A percentile compares a stretch with the other conserved stretches of the same genome.
These are phyloP conservation scores for Gambelia wislizenii DNA, from an alignment of 2,797 vertebrate species.

Conservation along the genomic window DNA sequence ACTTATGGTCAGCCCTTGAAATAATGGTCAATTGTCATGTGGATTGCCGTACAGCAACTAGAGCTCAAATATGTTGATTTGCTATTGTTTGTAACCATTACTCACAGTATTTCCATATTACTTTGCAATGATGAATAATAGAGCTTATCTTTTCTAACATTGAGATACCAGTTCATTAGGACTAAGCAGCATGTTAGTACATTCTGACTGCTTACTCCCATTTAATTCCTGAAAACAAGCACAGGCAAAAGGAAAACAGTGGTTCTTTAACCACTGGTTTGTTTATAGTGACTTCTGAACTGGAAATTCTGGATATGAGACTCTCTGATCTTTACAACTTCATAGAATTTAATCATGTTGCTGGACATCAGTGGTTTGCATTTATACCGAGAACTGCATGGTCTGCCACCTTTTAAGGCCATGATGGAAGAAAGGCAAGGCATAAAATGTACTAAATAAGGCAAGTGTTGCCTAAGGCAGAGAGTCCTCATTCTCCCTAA, in stretches of 20 bases:
- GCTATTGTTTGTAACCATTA: background rate
- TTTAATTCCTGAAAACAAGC: background rate
- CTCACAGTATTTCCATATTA: background rate
- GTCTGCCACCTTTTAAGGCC: background rate
- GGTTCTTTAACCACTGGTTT: no score
- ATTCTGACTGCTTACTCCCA: background rate
- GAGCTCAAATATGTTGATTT: background rate
- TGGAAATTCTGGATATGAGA: background rate
- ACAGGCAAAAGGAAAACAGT: no score
- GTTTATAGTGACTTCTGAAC: background rate
- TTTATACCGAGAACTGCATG: background rate
- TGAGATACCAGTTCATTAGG: background rate
- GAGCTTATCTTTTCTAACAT: background rate
- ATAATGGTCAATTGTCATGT: background rate
- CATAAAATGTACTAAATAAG: background rate
- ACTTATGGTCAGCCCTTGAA: background rate
- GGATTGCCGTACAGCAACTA: background rate
- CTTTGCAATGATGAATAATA: background rate
- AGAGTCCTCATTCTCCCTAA: no score
- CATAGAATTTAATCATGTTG: background rate
- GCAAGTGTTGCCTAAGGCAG: background rate
- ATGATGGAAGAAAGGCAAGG: background rate
- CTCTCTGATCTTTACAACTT: background rate
- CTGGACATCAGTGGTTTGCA: background rate
- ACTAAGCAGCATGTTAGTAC: no score